A percentile compares a stretch with the other conserved stretches of the same genome.
phyloP scores from a whole-genome alignment of 2,113 vertebrate genomes.

The Coturnix japonica region DNA sequence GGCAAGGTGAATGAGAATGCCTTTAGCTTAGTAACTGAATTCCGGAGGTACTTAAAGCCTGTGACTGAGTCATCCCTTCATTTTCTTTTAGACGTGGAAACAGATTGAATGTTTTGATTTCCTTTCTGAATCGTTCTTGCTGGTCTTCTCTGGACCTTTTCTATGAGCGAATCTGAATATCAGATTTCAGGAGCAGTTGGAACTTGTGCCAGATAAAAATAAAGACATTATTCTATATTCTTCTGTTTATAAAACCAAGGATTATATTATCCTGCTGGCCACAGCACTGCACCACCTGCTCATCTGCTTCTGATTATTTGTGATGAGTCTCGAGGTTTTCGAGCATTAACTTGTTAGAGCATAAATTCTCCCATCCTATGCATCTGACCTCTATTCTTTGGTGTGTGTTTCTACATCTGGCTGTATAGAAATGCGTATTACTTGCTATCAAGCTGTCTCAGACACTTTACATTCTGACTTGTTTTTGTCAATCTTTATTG shows the following conservation, averaged over 20 bases:
- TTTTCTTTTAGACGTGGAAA: neutral
- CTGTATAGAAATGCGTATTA: neutral
- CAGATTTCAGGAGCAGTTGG: neutral
- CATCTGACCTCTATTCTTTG: neutral
- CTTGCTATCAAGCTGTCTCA: neutral
- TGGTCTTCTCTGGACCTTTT: neutral
- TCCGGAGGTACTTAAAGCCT: neutral
- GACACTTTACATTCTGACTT: neutral
- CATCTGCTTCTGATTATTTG: slow-evolving; percentile 1
- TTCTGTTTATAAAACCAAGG: neutral
- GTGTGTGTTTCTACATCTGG: neutral
- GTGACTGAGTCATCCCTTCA: neutral
- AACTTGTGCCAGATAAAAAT: neutral
- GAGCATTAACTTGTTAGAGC: neutral
- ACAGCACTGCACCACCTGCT: neutral
- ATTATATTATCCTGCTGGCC: neutral
- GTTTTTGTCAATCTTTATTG: neutral
- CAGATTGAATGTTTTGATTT: neutral
- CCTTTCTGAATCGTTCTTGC: neutral
- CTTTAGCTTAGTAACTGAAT: neutral
- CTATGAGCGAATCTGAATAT: neutral
- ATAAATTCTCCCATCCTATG: neutral
- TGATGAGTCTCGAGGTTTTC: neutral
- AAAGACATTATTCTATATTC: neutral
- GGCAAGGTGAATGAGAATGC: neutral